Percentiles rank a stretch among this genome's conserved stretches.
Conservation (phyloP, 2,113 vertebrate species). For the Salvelinus sp. region DNA sequence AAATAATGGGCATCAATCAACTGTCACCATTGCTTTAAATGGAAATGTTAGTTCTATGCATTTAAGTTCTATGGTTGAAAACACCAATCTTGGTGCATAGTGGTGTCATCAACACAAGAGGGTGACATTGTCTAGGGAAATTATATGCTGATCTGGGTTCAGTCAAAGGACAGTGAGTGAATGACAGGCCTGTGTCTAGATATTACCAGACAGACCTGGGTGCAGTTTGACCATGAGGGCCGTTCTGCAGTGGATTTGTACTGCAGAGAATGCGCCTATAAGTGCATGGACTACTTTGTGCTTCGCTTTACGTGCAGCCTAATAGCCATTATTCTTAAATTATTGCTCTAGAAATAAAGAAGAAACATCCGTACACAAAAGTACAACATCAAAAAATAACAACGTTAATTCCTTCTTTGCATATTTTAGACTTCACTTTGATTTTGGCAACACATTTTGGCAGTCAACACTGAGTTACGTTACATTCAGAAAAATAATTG, state of each 20-base stretch:
- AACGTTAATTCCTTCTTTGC: constrained; percentile 57
- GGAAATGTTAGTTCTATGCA: constrained; percentile 15
- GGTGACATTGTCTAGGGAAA: too few relatives aligned
- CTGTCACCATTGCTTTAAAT: constrained; percentile 13
- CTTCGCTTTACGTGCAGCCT: constrained; percentile 73
- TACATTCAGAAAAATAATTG: constrained; percentile 53
- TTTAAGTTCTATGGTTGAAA: constrained; percentile 11
- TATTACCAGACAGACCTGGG: not conserved
- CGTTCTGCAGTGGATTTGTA: too few relatives aligned
- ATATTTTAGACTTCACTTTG: constrained; percentile 48
- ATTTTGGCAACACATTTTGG: constrained; percentile 77
- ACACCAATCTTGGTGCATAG: too few relatives aligned
- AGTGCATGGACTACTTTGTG: constrained; percentile 64
- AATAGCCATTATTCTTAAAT: constrained; percentile 58
- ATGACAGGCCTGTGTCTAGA: constrained; percentile 12
- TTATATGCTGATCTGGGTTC: constrained; percentile 38
- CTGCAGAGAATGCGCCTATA: constrained; percentile 38
- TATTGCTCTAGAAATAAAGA: constrained; percentile 73
- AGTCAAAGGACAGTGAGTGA: constrained; percentile 49
- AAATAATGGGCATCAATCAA: constrained; percentile 22
- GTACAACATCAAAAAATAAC: constrained; percentile 25
- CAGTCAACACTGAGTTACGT: constrained; percentile 42
- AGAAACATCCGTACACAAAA: constrained; percentile 15
- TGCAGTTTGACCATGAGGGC: constrained; percentile 3
- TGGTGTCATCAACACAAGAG: too few relatives aligned